Evolutionary conservation across 2,113 vertebrate genomes (phyloP).

Genomic region (Burhinus oedicnemus): DNA sequence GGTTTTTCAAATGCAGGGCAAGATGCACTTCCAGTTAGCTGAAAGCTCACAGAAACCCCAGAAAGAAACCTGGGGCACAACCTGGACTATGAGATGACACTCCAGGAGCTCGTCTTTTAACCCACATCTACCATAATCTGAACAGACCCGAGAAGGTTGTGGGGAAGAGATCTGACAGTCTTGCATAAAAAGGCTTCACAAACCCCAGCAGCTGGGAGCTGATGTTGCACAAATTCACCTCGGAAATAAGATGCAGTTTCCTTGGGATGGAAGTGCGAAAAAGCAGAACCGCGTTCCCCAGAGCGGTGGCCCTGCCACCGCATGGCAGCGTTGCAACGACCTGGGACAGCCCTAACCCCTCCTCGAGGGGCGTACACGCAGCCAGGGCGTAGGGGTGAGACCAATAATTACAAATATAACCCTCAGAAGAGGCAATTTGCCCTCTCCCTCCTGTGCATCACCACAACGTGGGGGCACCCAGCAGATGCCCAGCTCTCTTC

Average conservation of each 20-base stretch:
- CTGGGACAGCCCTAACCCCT: background rate
- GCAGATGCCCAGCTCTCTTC: no score
- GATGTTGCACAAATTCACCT: background rate
- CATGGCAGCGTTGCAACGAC: background rate
- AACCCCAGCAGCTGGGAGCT: background rate
- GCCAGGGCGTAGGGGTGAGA: rapidly evolving
- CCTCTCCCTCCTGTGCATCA: background rate
- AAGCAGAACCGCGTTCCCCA: background rate
- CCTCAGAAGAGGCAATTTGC: no score
- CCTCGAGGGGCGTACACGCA: background rate
- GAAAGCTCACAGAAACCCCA: background rate
- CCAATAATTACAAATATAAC: rapidly evolving
- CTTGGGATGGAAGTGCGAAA: background rate
- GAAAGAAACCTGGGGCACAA: background rate
- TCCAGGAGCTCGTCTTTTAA: background rate
- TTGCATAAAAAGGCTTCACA: background rate
- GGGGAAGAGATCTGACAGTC: background rate
- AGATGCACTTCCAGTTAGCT: background rate
- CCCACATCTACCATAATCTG: background rate
- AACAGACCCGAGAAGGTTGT: rapidly evolving
- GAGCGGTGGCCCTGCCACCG: background rate
- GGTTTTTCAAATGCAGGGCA: background rate
- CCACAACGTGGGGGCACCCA: background rate
- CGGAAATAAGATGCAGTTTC: background rate
- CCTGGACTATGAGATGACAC: background rate